These are phyloP conservation scores for Pyrrhia umbra DNA, from an alignment of 2,888 invertebrate genomes.

Conservation along the genomic window DNA sequence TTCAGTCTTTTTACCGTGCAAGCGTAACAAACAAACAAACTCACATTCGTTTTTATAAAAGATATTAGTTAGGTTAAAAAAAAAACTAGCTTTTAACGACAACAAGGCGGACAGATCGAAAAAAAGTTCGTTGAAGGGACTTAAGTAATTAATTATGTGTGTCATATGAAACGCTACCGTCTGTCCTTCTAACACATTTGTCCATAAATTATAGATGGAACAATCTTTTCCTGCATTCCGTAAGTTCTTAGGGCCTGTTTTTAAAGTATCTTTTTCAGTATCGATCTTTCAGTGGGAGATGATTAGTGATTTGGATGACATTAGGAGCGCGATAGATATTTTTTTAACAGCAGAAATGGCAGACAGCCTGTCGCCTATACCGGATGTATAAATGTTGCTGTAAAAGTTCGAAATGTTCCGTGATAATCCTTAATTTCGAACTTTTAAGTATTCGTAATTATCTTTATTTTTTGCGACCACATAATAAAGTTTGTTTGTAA, in stretches of 20 bases:
- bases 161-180: constrained; percentile 81
- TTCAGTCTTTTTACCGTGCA: too few relatives aligned
- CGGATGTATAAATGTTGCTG: constrained; percentile 67
- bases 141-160: constrained; percentile 81
- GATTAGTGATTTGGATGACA: constrained; percentile 62
- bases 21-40: too few relatives aligned
- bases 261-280: constrained; percentile 51
- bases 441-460: too few relatives aligned
- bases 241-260: constrained; percentile 30
- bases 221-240: constrained; percentile 45
- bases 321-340: constrained; percentile 64
- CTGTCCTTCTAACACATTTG: constrained; percentile 71
- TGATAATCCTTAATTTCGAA: too few relatives aligned
- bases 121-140: constrained; percentile 62
- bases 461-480: too few relatives aligned
- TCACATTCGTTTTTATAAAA: too few relatives aligned
- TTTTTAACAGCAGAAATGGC: constrained; percentile 61
- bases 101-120: constrained; percentile 27
- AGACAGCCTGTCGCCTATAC: constrained; percentile 82
- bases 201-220: constrained; percentile 74
- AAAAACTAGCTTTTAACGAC: too few relatives aligned
- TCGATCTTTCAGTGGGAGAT: constrained; percentile 12
- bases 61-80: too few relatives aligned
- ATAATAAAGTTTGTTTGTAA: too few relatives aligned
- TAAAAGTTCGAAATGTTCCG: too few relatives aligned